Evolutionary conservation across 2,113 vertebrate genomes (phyloP).

Genomic region (Gallinago media): DNA sequence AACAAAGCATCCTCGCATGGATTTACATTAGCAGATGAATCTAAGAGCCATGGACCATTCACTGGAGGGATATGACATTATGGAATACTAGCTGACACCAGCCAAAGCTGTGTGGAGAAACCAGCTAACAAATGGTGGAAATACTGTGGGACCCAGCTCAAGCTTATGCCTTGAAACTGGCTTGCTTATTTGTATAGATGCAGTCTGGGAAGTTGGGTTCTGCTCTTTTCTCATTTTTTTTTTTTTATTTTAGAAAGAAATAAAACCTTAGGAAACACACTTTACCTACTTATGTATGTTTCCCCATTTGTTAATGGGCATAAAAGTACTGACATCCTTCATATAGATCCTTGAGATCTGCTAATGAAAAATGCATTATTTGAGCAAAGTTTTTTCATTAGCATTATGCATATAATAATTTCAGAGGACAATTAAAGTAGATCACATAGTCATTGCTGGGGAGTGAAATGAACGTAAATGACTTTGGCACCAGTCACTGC

Average conservation of each 20-base stretch:
- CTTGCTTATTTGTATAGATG: background rate
- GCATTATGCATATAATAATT: background rate
- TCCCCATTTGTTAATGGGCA: background rate
- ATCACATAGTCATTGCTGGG: background rate
- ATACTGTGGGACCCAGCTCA: background rate
- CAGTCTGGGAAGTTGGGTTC: background rate
- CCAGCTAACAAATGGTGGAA: background rate
- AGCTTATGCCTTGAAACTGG: background rate
- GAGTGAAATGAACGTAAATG: background rate
- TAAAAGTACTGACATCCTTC: background rate
- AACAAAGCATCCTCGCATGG: background rate
- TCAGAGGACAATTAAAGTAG: background rate
- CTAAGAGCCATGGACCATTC: background rate
- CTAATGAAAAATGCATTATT: background rate
- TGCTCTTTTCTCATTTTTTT: background rate
- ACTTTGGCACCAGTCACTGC: background rate
- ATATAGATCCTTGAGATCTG: background rate
- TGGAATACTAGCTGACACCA: accelerated
- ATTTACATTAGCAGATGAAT: background rate
- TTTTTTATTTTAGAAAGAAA: background rate
- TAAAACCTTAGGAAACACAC: background rate
- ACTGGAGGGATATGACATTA: background rate
- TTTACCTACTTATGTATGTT: background rate
- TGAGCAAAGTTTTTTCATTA: background rate
- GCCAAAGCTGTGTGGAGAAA: background rate